phyloP scores from a whole-genome alignment of 2,797 vertebrate genomes.

The Spinibarbus caldwelli region DNA sequence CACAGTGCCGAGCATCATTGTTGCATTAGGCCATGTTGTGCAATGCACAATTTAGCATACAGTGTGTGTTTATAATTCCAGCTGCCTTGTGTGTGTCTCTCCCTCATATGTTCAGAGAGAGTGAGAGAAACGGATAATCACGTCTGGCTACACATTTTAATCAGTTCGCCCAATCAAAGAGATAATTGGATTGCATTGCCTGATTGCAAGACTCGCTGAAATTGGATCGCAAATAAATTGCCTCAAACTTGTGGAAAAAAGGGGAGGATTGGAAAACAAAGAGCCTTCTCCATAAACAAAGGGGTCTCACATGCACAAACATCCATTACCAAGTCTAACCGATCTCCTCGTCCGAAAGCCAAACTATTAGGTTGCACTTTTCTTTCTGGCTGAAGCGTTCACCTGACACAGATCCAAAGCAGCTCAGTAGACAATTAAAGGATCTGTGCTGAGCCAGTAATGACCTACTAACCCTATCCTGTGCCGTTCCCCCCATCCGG shows the following conservation, averaged over 20 bases:
- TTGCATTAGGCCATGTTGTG: neutral
- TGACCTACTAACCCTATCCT: slow-evolving; percentile 85
- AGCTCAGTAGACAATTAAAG: slow-evolving; percentile 88
- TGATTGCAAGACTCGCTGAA: slow-evolving; percentile 67
- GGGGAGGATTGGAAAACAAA: slow-evolving; percentile 62
- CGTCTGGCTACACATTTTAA: slow-evolving; percentile 70
- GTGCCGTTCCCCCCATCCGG: slow-evolving; percentile 79
- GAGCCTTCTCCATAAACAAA: slow-evolving; percentile 63
- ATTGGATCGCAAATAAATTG: slow-evolving; percentile 71
- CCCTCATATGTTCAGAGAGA: slow-evolving; percentile 36
- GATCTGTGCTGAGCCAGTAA: slow-evolving; percentile 86
- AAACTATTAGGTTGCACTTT: slow-evolving; percentile 77
- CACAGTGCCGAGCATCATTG: neutral
- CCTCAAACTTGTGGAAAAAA: slow-evolving; percentile 66
- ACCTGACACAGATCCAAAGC: slow-evolving; percentile 84
- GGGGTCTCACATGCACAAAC: slow-evolving; percentile 59
- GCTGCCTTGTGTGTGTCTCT: slow-evolving; percentile 34
- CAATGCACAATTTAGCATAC: slow-evolving; percentile 45
- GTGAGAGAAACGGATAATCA: slow-evolving; percentile 63
- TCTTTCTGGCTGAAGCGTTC: slow-evolving; percentile 76
- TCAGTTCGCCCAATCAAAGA: slow-evolving; percentile 69
- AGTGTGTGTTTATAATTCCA: slow-evolving; percentile 58
- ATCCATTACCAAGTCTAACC: slow-evolving; percentile 44
- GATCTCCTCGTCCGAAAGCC: slow-evolving; percentile 63
- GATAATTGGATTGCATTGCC: slow-evolving; percentile 69